Evolutionary conservation across 2,888 invertebrate genomes (phyloP).

Genomic region (Chironomus riparius): DNA sequence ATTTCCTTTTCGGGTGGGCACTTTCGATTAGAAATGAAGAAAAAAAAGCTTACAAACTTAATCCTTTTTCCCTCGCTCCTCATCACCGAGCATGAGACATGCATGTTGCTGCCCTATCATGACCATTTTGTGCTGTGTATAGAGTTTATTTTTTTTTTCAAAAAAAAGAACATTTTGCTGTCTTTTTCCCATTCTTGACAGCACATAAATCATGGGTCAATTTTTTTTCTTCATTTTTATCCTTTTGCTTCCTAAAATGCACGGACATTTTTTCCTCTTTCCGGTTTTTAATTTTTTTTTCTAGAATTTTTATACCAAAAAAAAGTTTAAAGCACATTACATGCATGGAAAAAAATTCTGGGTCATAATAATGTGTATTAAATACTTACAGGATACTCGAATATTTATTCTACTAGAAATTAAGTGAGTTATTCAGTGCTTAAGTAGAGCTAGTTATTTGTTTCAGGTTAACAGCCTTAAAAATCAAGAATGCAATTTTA

Average conservation of each 20-base stretch:
- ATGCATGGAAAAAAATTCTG: no score
- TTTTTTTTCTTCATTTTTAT: neutral
- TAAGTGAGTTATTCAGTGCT: no score
- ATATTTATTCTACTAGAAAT: no score
- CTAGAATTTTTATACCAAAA: neutral
- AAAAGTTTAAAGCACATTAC: neutral
- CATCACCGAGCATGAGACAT: slow-evolving; percentile 8
- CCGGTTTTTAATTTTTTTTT: slow-evolving; percentile 5
- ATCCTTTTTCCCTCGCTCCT: slow-evolving; percentile 18
- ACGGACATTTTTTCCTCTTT: slow-evolving; percentile 19
- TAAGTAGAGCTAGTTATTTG: no score
- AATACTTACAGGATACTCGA: no score
- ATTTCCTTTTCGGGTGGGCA: neutral
- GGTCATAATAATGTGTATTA: no score
- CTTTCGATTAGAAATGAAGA: slow-evolving; percentile 1
- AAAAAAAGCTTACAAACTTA: slow-evolving; percentile 11
- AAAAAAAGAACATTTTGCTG: neutral
- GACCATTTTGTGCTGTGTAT: neutral
- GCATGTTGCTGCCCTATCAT: neutral
- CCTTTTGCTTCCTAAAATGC: neutral
- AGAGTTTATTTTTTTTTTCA: neutral
- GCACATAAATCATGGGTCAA: slow-evolving; percentile 22
- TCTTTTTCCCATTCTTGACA: neutral
- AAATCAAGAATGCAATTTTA: no score
- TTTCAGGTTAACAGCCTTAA: no score